These are phyloP conservation scores for Malurus leucopterus DNA, from an alignment of 2,797 vertebrate species.

Conservation along the genomic window DNA sequence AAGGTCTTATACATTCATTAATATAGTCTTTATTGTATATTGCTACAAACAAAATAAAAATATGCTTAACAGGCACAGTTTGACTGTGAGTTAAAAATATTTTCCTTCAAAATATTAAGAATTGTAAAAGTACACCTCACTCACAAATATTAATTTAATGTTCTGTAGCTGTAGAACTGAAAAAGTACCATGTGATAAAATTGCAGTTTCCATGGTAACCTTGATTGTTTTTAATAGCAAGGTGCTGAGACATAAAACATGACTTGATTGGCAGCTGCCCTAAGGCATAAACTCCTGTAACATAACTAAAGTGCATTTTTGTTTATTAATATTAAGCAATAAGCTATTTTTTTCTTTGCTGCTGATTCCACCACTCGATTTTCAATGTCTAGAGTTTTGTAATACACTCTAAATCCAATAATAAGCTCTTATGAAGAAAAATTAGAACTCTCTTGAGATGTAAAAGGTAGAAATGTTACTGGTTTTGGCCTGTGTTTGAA, in stretches of 20 bases:
- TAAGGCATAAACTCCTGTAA: not conserved
- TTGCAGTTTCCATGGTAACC: slow-evolving; percentile 54
- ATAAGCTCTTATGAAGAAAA: not conserved
- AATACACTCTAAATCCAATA: not conserved
- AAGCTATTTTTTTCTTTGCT: not conserved
- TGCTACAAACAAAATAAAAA: not conserved
- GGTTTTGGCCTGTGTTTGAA: not conserved
- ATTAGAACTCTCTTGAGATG: not conserved
- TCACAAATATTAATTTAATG: slow-evolving; percentile 20
- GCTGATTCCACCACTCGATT: not conserved
- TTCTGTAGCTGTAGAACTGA: not conserved
- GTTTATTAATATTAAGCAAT: not conserved
- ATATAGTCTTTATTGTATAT: not conserved
- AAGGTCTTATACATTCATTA: not conserved
- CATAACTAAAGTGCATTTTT: slow-evolving; percentile 11
- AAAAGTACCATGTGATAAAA: slow-evolving; percentile 27
- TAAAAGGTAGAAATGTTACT: not conserved
- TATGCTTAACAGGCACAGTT: not conserved
- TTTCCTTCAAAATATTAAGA: slow-evolving; percentile 18
- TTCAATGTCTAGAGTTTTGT: not conserved
- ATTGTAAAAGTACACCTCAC: not conserved
- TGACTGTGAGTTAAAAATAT: slow-evolving; percentile 4
- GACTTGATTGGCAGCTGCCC: slow-evolving; percentile 38
- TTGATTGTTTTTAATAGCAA: slow-evolving; percentile 61
- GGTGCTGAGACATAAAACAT: slow-evolving; percentile 31